Conservation (phyloP, 2,113 vertebrate genomes). For the Pandion haliaetus region DNA sequence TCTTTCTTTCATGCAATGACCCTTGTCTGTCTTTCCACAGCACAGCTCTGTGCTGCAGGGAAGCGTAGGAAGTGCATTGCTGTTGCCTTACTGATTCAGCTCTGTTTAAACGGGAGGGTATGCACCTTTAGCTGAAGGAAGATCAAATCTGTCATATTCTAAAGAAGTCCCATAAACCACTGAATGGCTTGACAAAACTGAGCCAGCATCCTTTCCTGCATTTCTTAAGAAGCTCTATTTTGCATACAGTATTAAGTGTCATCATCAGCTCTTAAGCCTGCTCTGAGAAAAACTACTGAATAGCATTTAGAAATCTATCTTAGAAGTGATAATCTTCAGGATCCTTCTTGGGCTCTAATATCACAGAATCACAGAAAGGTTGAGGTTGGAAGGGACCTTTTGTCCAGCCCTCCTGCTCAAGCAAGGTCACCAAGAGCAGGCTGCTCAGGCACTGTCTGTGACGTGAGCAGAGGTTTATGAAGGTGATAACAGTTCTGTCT, state of each 20-base stretch:
- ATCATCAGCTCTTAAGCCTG: background rate
- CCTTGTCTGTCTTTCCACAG: background rate
- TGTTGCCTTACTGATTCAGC: background rate
- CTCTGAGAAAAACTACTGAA: background rate
- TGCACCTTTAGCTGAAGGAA: background rate
- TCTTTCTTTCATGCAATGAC: background rate
- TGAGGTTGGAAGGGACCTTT: background rate
- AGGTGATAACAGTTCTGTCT: background rate
- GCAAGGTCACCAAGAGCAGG: background rate
- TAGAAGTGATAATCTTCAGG: background rate
- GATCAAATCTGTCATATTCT: background rate
- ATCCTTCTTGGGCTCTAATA: background rate
- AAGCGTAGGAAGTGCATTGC: background rate
- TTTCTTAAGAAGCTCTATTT: background rate
- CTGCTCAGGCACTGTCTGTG: background rate
- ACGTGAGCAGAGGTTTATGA: background rate
- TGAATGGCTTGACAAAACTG: background rate
- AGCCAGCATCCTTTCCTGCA: background rate
- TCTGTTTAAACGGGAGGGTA: background rate
- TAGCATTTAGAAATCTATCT: background rate
- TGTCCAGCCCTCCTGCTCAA: background rate
- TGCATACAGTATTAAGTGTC: background rate
- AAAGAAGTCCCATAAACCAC: background rate
- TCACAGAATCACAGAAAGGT: background rate
- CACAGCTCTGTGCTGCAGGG: fast-evolving